Conservation (phyloP, 2,113 vertebrate genomes). For the Ptilorrhoa leucosticta region DNA sequence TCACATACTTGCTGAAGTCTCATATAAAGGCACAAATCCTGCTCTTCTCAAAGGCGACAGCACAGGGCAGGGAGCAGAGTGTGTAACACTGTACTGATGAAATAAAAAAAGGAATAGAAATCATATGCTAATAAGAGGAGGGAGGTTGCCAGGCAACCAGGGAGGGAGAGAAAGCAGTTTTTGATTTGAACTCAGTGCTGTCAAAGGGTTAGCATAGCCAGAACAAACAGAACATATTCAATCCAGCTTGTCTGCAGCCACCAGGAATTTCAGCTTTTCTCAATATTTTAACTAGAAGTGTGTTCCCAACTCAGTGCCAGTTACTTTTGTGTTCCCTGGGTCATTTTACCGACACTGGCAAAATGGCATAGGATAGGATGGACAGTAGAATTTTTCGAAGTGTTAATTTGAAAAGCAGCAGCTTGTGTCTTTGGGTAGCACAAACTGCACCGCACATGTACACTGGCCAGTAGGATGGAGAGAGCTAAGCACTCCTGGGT, state of each 20-base stretch:
- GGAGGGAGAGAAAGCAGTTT: constrained; percentile 53
- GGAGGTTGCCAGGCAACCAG: constrained; percentile 66
- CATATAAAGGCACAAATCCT: constrained; percentile 36
- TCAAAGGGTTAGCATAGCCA: constrained; percentile 62
- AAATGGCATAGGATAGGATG: background rate
- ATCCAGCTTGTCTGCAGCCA: background rate
- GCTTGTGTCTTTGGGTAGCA: background rate
- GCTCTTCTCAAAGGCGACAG: background rate
- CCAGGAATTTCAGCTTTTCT: background rate
- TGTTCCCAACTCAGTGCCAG: background rate
- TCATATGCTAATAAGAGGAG: constrained; percentile 66
- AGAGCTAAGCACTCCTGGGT: background rate
- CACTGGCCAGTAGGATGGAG: background rate
- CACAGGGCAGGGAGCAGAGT: constrained; percentile 16
- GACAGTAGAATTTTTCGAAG: background rate
- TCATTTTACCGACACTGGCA: background rate
- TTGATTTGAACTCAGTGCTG: constrained; percentile 58
- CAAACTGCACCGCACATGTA: background rate
- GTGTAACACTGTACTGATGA: constrained; percentile 30
- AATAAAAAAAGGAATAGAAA: constrained; percentile 68
- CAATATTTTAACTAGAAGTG: background rate
- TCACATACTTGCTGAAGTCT: background rate
- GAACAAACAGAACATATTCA: constrained; percentile 50
- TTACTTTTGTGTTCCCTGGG: background rate
- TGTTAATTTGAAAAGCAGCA: background rate